Conservation (phyloP, 2,113 vertebrate genomes). For the Maccullochella peelii region DNA sequence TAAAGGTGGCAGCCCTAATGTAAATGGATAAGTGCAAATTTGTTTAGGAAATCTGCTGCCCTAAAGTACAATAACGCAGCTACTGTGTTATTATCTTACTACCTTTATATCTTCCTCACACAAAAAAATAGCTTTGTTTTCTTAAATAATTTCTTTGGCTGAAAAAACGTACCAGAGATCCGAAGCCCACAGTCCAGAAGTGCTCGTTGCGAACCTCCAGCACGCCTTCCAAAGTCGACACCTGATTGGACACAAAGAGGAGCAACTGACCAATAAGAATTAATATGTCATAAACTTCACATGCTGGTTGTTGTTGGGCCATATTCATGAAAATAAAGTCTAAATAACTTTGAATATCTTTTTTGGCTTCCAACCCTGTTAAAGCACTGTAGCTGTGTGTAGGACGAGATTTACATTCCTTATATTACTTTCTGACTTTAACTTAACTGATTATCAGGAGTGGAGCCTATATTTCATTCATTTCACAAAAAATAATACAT, state of each 20-base stretch:
- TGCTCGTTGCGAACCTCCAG: slow-evolving; percentile 98
- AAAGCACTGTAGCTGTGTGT: neutral
- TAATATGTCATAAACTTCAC: accelerated
- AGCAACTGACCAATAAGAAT: neutral
- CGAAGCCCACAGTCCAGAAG: slow-evolving; percentile 98
- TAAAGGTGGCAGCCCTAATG: no score
- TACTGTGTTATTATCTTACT: neutral
- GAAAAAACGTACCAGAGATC: slow-evolving; percentile 89
- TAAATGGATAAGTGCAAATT: neutral
- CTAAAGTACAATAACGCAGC: no score
- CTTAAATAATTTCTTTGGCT: neutral
- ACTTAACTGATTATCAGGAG: neutral
- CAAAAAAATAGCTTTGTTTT: no score
- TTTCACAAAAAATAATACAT: neutral
- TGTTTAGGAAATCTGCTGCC: no score
- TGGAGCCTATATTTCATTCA: no score
- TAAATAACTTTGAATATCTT: neutral
- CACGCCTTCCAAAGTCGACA: slow-evolving; percentile 97
- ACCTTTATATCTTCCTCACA: neutral
- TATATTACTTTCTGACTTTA: neutral
- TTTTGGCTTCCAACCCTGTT: neutral
- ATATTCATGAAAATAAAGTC: neutral
- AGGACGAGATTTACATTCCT: neutral
- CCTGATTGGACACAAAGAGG: slow-evolving; percentile 79
- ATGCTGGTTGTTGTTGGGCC: no score